phyloP scores from a whole-genome alignment of 2,888 invertebrate genomes.

The Lycia hirtaria region DNA sequence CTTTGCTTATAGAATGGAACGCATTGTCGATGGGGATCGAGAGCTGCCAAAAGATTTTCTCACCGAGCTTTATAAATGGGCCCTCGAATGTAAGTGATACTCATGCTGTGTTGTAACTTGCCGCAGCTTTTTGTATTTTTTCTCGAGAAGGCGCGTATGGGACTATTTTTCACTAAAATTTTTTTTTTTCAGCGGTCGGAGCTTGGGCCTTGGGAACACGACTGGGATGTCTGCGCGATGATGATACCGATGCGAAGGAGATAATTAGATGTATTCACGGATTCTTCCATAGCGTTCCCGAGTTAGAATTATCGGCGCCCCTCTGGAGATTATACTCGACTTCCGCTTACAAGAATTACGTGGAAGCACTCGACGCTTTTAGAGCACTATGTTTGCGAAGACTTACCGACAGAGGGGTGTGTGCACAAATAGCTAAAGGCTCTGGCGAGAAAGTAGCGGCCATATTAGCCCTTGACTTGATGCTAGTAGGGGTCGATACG shows the following conservation, averaged over 20 bases:
- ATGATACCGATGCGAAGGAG: conserved; percentile 89
- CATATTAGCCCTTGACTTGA: conserved; percentile 90
- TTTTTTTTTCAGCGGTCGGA: conserved; percentile 88
- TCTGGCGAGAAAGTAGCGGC: conserved; percentile 84
- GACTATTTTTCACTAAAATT: conserved; percentile 41
- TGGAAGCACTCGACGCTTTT: conserved; percentile 89
- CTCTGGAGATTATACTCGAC: conserved; percentile 91
- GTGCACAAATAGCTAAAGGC: conserved; percentile 69
- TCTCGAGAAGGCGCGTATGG: conserved; percentile 40
- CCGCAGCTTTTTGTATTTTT: conserved; percentile 44
- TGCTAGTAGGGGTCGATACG: conserved; percentile 93
- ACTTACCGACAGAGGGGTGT: conserved; percentile 76
- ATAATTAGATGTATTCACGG: conserved; percentile 91
- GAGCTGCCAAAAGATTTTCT: conserved; percentile 89
- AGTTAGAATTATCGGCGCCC: conserved; percentile 90
- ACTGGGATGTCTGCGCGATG: conserved; percentile 89
- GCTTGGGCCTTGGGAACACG: conserved; percentile 92
- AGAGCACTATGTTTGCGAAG: conserved; percentile 84
- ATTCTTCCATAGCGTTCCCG: conserved; percentile 91
- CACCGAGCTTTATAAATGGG: conserved; percentile 92
- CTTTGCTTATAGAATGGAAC: conserved; percentile 87
- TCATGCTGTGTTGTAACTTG: conserved; percentile 41
- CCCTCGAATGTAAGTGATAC: conserved; percentile 90
- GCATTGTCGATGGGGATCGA: conserved; percentile 82
- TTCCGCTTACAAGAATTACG: conserved; percentile 88